phyloP scores from a whole-genome alignment of 2,797 vertebrate species.

The Sarcophilus harrisii region DNA sequence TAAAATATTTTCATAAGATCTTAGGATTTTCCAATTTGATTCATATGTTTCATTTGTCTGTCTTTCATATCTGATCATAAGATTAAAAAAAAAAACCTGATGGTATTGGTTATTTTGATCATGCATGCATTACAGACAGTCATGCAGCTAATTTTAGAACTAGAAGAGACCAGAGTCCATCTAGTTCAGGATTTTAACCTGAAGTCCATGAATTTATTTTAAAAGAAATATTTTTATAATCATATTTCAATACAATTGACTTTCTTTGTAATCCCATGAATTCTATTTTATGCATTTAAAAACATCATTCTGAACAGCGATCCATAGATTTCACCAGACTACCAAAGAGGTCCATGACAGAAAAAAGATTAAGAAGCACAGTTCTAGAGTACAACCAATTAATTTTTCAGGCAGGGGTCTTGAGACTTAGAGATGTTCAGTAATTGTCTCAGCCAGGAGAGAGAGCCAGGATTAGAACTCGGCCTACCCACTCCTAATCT shows the following conservation, averaged over 20 bases:
- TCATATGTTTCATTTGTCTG: slow-evolving; percentile 32
- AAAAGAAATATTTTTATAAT: background rate
- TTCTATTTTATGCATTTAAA: background rate
- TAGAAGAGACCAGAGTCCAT: background rate
- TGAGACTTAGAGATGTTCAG: background rate
- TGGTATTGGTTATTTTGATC: background rate
- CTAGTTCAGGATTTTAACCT: background rate
- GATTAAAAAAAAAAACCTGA: background rate
- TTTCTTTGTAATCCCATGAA: background rate
- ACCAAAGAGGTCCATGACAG: background rate
- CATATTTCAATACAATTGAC: background rate
- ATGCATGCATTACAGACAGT: background rate
- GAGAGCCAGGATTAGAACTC: background rate
- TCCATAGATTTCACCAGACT: background rate
- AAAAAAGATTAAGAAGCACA: background rate
- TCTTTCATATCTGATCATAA: slow-evolving; percentile 32
- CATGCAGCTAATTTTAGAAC: background rate
- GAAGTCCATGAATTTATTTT: background rate
- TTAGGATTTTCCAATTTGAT: slow-evolving; percentile 56
- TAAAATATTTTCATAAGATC: slow-evolving; percentile 69
- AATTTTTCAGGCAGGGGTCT: background rate
- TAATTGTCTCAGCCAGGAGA: background rate
- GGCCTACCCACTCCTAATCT: background rate
- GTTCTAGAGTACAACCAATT: background rate
- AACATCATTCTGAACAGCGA: background rate